Evolutionary conservation across 2,888 invertebrate genomes (phyloP).

Genomic region (Drosophila falleni): DNA sequence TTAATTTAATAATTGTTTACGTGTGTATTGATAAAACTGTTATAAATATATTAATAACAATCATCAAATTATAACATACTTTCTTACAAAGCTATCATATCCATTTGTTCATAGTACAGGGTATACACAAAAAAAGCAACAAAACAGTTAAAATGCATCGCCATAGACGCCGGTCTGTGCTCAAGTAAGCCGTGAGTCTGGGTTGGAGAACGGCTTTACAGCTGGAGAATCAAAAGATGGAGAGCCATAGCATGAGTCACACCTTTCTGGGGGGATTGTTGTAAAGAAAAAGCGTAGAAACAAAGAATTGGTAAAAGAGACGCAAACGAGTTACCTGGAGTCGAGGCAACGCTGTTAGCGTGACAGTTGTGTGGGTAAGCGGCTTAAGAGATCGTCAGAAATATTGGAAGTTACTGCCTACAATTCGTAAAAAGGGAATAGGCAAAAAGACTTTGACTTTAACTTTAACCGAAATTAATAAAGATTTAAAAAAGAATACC

Average conservation of each 20-base stretch:
- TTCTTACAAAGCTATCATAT: background rate
- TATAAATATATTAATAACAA: background rate
- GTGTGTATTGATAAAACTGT: no score
- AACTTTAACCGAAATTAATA: constrained; percentile 68
- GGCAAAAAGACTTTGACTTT: constrained; percentile 16
- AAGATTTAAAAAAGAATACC: constrained; percentile 51
- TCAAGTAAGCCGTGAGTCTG: constrained; percentile 38
- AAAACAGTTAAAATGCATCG: constrained; percentile 40
- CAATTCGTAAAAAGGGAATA: constrained; percentile 33
- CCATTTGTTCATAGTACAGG: constrained; percentile 1
- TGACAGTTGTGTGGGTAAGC: constrained; percentile 77
- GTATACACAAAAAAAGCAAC: constrained; percentile 17
- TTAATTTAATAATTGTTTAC: no score
- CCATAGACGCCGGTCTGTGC: constrained; percentile 53
- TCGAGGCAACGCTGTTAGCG: constrained; percentile 41
- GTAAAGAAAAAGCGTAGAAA: constrained; percentile 64
- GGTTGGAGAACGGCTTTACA: constrained; percentile 53
- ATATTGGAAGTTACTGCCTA: constrained; percentile 23
- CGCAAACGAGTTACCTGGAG: constrained; percentile 67
- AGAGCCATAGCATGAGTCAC: constrained; percentile 52
- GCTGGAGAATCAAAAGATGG: constrained; percentile 37
- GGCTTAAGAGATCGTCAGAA: constrained; percentile 64
- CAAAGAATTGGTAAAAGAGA: constrained; percentile 62
- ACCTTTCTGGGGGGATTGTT: constrained; percentile 50
- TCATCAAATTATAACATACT: background rate